A percentile compares a stretch with the other conserved stretches of the same genome.
Conservation (phyloP, 2,797 vertebrate species). For the Apogon talboti region DNA sequence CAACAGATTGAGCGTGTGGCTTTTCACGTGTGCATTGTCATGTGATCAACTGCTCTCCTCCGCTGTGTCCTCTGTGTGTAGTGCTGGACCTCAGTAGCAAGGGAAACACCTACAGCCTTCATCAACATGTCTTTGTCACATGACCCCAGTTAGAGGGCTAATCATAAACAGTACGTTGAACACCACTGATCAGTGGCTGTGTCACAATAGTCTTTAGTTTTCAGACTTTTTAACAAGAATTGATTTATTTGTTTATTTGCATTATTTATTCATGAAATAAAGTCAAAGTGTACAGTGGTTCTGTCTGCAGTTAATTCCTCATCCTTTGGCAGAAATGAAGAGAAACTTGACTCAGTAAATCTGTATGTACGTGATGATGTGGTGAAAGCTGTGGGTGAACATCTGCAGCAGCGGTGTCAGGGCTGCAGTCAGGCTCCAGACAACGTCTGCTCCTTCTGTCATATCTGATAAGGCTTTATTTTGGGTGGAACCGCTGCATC, state of each 20-base stretch:
- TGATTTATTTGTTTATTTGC: constrained; percentile 37
- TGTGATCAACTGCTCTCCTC: constrained; percentile 4
- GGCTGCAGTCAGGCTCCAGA: no score
- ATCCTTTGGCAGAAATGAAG: neutral
- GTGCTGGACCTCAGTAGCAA: constrained; percentile 14
- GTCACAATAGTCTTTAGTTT: constrained; percentile 6
- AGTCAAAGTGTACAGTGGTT: constrained; percentile 28
- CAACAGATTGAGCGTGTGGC: constrained; percentile 15
- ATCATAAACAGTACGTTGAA: constrained; percentile 25
- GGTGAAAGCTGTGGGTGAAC: no score
- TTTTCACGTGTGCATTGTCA: constrained; percentile 22
- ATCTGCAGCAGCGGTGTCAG: no score
- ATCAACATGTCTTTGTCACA: constrained; percentile 9
- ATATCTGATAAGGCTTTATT: no score
- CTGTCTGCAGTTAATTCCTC: neutral
- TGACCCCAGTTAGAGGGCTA: constrained; percentile 38
- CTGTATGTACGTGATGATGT: no score
- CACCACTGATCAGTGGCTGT: constrained; percentile 17
- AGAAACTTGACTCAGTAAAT: no score
- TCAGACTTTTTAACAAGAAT: constrained; percentile 10
- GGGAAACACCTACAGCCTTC: constrained; percentile 4
- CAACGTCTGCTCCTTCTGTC: no score
- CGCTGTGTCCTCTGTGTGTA: constrained; percentile 18
- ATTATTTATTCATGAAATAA: constrained; percentile 64
- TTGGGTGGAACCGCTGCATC: no score